phyloP scores from a whole-genome alignment of 2,797 vertebrate genomes.

The Limnodromus scolopaceus region DNA sequence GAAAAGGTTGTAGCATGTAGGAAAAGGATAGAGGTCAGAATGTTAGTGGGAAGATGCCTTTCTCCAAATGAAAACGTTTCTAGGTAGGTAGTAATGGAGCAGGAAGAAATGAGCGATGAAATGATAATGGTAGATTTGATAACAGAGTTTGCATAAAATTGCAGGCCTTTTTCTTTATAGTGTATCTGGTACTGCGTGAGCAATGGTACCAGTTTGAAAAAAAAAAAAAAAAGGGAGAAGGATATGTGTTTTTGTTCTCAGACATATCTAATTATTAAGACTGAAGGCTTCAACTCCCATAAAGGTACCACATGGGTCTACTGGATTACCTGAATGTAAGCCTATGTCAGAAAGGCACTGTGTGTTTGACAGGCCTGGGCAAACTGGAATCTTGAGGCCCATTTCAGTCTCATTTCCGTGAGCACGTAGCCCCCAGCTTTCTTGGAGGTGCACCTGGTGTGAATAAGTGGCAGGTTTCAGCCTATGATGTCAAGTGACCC shows the following conservation, averaged over 20 bases:
- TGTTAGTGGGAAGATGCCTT: slow-evolving; percentile 37
- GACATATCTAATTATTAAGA: not conserved
- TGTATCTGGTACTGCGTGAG: not conserved
- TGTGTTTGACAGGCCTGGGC: slow-evolving; percentile 66
- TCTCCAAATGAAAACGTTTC: slow-evolving; percentile 21
- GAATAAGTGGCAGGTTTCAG: not conserved
- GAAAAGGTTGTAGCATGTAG: slow-evolving; percentile 64
- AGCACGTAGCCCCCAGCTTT: slow-evolving; percentile 33
- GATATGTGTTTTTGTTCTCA: slow-evolving; percentile 17
- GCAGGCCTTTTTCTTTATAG: not conserved
- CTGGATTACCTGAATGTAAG: slow-evolving; percentile 71
- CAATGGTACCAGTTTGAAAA: not conserved
- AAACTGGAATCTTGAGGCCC: slow-evolving; percentile 57
- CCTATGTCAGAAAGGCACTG: slow-evolving; percentile 63
- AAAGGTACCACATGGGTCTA: slow-evolving; percentile 63
- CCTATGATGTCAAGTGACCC: not conserved
- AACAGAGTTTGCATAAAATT: slow-evolving; percentile 22
- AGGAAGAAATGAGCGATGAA: slow-evolving; percentile 22
- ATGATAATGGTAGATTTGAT: slow-evolving; percentile 15
- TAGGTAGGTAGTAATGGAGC: slow-evolving; percentile 19
- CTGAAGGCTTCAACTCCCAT: slow-evolving; percentile 51
- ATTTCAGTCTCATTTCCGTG: not conserved
- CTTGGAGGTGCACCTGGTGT: slow-evolving; percentile 2
- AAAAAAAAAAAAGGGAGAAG: not conserved
- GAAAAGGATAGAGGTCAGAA: slow-evolving; percentile 53